These are phyloP conservation scores for Pararge aegeria DNA, from an alignment of 1,140 invertebrate genomes.

Conservation along the genomic window DNA sequence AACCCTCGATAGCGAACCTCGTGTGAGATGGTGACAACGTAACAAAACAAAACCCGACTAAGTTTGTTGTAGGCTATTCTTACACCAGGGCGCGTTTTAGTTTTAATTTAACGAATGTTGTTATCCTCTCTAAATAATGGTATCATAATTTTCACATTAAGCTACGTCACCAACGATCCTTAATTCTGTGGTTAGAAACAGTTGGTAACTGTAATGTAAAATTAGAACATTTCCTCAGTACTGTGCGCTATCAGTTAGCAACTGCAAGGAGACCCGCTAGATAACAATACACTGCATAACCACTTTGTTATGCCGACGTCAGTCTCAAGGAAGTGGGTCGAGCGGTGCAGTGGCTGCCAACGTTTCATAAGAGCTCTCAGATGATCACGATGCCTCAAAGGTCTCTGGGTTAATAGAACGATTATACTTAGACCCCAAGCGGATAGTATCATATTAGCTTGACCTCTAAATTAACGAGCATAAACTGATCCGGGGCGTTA, in stretches of 20 bases:
- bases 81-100: too few species aligned
- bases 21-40: too few species aligned
- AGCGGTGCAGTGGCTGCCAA: slow-evolving; percentile 7
- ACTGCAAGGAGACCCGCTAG: not conserved
- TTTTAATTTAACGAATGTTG: too few species aligned
- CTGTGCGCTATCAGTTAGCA: not conserved
- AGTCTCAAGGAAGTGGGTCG: slow-evolving; percentile 9
- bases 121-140: too few species aligned
- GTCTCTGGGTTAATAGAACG: slow-evolving; percentile 12
- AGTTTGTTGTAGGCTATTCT: too few species aligned
- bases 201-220: not conserved
- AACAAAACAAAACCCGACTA: too few species aligned
- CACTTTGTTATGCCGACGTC: slow-evolving; percentile 5
- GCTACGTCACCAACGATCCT: too few species aligned
- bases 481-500: too few species aligned
- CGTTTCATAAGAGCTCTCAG: slow-evolving; percentile 10
- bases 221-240: not conserved
- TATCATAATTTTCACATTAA: too few species aligned
- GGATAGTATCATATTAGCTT: not conserved
- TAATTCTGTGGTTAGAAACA: too few species aligned
- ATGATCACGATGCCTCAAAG: slow-evolving; percentile 6
- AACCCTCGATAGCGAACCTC: too few species aligned
- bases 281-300: slow-evolving; percentile 1
- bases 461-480: not conserved
- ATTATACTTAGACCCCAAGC: not conserved